Evolutionary conservation across 2,888 invertebrate genomes (phyloP).

Genomic region (Punctoribates punctum): DNA sequence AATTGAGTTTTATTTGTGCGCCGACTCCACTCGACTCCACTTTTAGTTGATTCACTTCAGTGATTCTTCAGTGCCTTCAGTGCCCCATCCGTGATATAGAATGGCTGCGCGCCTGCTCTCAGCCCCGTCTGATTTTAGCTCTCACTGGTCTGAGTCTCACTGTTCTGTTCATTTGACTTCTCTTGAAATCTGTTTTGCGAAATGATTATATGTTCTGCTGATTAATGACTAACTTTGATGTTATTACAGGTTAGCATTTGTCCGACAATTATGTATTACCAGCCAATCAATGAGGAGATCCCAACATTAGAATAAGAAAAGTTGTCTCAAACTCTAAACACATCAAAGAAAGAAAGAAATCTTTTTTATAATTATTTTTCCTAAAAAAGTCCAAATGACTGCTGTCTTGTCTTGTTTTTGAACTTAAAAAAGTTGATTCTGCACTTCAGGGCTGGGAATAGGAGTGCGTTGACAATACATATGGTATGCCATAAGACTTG

Average conservation of each 20-base stretch:
- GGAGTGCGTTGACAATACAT: slow-evolving; percentile 22
- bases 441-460: slow-evolving; percentile 15
- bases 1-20: neutral
- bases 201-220: slow-evolving; percentile 40
- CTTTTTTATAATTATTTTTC: neutral
- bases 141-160: slow-evolving; percentile 46
- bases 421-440: slow-evolving; percentile 2
- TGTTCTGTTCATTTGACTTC: slow-evolving; percentile 42
- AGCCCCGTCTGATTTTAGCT: slow-evolving; percentile 46
- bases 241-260: slow-evolving; percentile 42
- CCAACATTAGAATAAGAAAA: slow-evolving; percentile 31
- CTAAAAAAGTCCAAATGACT: neutral
- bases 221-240: slow-evolving; percentile 40
- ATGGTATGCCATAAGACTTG: slow-evolving; percentile 8
- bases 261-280: slow-evolving; percentile 40
- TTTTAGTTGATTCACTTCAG: slow-evolving; percentile 36
- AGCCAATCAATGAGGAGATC: slow-evolving; percentile 27
- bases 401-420: slow-evolving; percentile 11
- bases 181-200: slow-evolving; percentile 40
- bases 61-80: slow-evolving; percentile 35
- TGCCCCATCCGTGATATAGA: slow-evolving; percentile 27
- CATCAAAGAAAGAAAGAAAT: neutral
- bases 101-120: slow-evolving; percentile 40
- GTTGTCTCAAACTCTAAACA: neutral
- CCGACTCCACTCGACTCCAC: neutral